These are phyloP conservation scores for Epistrophella euchroma DNA, from an alignment of 2,888 invertebrate species.

Conservation along the genomic window DNA sequence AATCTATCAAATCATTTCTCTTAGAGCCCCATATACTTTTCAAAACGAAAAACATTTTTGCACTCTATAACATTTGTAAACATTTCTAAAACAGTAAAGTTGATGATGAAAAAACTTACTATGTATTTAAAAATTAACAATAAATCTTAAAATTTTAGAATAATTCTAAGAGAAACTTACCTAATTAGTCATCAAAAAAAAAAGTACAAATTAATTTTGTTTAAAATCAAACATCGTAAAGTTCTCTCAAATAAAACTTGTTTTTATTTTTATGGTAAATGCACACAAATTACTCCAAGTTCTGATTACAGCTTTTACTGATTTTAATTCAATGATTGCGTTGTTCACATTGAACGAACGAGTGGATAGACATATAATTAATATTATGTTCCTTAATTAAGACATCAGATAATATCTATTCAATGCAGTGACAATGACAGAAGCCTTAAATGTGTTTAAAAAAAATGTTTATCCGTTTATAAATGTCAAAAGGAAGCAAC, in stretches of 20 bases:
- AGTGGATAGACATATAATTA: constrained; percentile 10
- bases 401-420: constrained; percentile 20
- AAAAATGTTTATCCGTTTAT: neutral
- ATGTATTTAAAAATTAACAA: too few relatives aligned
- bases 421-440: constrained; percentile 22
- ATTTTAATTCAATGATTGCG: constrained; percentile 13
- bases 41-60: too few relatives aligned
- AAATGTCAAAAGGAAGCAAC: neutral
- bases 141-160: neutral
- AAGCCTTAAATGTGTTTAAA: constrained; percentile 13
- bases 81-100: too few relatives aligned
- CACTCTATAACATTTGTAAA: too few relatives aligned
- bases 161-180: neutral
- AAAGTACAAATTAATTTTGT: too few relatives aligned
- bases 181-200: constrained; percentile 1
- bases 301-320: constrained; percentile 17
- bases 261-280: neutral
- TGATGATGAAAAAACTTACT: too few relatives aligned
- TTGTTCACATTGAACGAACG: constrained; percentile 23
- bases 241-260: neutral
- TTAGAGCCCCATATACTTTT: too few relatives aligned
- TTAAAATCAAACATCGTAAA: neutral
- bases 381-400: constrained; percentile 30
- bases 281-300: constrained; percentile 10
- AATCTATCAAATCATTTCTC: too few relatives aligned